Evolutionary conservation across 2,888 invertebrate genomes (phyloP).

Genomic region (Volucella inanis): DNA sequence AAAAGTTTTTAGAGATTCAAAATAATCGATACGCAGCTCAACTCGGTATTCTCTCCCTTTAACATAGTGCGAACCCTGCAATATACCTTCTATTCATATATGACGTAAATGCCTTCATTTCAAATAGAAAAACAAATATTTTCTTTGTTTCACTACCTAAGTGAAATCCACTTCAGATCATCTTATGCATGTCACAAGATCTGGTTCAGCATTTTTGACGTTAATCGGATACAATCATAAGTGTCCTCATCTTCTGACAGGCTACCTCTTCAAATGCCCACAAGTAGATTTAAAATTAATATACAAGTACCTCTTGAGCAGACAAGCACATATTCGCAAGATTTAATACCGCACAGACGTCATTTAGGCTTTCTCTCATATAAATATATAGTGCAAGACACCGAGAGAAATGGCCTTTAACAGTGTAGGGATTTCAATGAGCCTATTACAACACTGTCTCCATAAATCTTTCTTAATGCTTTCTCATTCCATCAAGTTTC

Average conservation of each 20-base stretch:
- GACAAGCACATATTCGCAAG: not conserved
- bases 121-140: no score
- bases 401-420: not conserved
- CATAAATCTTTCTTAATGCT: constrained; percentile 7
- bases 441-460: not conserved
- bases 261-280: not conserved
- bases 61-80: no score
- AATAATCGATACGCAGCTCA: no score
- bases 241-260: not conserved
- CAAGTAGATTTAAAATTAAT: not conserved
- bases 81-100: not conserved
- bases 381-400: no score
- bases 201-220: constrained; percentile 1
- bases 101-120: not conserved
- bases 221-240: constrained; percentile 7
- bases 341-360: not conserved
- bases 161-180: not conserved
- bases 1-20: no score
- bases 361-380: no score
- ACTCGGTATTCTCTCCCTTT: no score
- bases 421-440: constrained; percentile 14
- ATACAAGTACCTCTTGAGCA: not conserved
- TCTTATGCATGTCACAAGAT: not conserved
- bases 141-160: not conserved
- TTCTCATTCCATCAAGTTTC: not conserved